phyloP scores from a whole-genome alignment of 2,797 vertebrate species.

The Cyclura pinguis region DNA sequence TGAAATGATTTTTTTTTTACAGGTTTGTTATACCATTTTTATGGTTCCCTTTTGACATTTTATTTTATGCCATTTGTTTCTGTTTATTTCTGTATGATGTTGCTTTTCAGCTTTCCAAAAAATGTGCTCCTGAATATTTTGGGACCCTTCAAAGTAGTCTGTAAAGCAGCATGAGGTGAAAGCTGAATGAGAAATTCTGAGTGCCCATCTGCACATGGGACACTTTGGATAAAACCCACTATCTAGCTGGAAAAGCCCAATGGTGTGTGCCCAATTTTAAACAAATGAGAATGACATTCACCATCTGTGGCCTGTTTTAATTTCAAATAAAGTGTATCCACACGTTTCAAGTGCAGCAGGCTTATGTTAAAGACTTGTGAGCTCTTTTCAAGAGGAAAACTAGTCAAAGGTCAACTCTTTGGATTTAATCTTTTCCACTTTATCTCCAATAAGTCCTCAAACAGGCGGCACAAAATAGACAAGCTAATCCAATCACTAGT shows the following conservation, averaged over 20 bases:
- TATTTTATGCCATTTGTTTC: neutral
- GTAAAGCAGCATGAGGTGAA: neutral
- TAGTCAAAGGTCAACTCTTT: constrained; percentile 57
- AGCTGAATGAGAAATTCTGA: neutral
- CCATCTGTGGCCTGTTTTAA: neutral
- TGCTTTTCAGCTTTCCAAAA: too few relatives aligned
- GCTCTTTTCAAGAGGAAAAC: constrained; percentile 51
- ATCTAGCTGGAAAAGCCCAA: neutral
- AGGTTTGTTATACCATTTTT: neutral
- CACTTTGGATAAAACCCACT: neutral
- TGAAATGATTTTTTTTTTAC: too few relatives aligned
- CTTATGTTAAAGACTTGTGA: constrained; percentile 32
- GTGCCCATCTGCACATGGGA: neutral
- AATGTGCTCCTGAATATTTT: neutral
- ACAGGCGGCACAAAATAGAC: constrained; percentile 56
- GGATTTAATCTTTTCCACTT: constrained; percentile 70
- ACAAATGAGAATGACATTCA: neutral
- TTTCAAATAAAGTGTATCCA: constrained; percentile 24
- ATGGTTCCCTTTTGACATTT: neutral
- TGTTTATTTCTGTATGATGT: neutral
- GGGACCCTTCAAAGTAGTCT: neutral
- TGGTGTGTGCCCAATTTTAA: neutral
- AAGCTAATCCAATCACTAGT: constrained; percentile 70
- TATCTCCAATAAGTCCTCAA: constrained; percentile 69
- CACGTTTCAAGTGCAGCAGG: constrained; percentile 1